These are phyloP conservation scores for Erpobdella octoculata DNA, from an alignment of 2,888 invertebrate genomes.

Conservation along the genomic window DNA sequence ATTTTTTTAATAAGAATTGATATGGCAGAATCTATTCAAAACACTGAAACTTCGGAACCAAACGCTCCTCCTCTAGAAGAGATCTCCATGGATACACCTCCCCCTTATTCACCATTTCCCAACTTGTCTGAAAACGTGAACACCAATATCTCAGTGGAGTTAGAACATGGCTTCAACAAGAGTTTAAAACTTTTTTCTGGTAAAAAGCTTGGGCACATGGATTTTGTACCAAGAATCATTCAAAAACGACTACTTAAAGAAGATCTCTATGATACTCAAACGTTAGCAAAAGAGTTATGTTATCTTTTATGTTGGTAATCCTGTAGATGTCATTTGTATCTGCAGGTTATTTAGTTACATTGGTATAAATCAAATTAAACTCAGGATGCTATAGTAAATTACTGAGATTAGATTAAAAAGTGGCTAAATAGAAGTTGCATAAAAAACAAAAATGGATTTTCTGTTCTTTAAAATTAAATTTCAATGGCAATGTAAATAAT, in stretches of 20 bases:
- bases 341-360: no score
- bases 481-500: background rate
- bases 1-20: no score
- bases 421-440: no score
- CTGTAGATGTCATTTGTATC: no score
- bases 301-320: no score
- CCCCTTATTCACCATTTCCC: constrained; percentile 12
- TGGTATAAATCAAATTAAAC: no score
- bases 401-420: no score
- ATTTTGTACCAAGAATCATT: constrained; percentile 18
- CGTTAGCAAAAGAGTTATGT: no score
- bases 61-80: constrained; percentile 14
- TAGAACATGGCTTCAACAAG: background rate
- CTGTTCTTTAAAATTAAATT: background rate
- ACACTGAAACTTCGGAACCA: background rate
- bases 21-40: no score
- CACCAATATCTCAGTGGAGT: background rate
- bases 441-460: no score
- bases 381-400: no score
- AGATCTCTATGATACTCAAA: constrained; percentile 13
- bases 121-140: background rate
- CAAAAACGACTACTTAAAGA: constrained; percentile 13
- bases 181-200: background rate
- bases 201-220: constrained; percentile 15
- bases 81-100: background rate